phyloP scores from a whole-genome alignment of 2,888 invertebrate species.

The Morinoia aosen region DNA sequence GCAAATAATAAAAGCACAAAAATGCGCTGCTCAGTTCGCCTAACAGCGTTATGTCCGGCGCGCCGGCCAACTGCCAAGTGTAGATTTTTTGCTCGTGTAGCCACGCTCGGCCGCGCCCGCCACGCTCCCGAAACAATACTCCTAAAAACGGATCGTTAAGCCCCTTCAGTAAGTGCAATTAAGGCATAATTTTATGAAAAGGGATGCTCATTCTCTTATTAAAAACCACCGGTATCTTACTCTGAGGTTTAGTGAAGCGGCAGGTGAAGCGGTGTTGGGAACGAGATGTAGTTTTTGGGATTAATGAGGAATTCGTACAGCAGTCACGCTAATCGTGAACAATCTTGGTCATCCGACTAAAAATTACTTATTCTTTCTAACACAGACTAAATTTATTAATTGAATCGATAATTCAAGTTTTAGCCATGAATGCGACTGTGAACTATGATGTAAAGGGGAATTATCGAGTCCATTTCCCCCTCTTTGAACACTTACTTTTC shows the following conservation, averaged over 20 bases:
- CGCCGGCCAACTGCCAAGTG: background rate
- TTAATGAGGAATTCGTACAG: background rate
- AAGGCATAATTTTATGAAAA: background rate
- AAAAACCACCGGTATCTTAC: background rate
- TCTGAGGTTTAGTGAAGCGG: background rate
- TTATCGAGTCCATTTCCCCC: too few species aligned
- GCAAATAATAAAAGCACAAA: constrained; percentile 1
- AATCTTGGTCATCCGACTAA: background rate
- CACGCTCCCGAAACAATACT: background rate
- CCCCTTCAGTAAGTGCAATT: background rate
- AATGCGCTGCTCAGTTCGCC: background rate
- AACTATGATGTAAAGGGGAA: too few species aligned
- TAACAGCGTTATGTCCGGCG: background rate
- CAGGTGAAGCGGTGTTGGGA: background rate
- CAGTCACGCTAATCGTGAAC: background rate
- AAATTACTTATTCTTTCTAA: background rate
- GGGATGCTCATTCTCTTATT: background rate
- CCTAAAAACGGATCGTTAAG: background rate
- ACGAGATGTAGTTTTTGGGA: background rate
- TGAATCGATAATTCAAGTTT: background rate
- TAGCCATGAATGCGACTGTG: background rate
- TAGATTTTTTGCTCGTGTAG: background rate
- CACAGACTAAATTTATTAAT: background rate
- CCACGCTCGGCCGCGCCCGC: background rate
- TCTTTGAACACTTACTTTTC: too few species aligned